Evolutionary conservation across 2,113 vertebrate species (phyloP).

Genomic region (Pipa parva): DNA sequence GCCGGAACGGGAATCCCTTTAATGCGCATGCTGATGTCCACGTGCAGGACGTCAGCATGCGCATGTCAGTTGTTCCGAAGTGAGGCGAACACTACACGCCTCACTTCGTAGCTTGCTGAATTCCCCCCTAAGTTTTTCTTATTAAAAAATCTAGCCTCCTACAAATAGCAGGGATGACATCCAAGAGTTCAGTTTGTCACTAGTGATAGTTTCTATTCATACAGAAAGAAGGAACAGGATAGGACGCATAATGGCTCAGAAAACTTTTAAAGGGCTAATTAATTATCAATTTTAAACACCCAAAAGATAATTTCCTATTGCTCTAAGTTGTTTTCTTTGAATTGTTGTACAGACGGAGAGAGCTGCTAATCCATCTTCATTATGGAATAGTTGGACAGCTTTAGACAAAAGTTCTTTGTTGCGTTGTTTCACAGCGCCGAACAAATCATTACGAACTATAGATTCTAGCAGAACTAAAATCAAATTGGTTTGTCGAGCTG

Average conservation of each 20-base stretch:
- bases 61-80: too few species aligned
- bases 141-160: too few species aligned
- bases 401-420: slow-evolving; percentile 52
- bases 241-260: not conserved
- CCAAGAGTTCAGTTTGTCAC: too few species aligned
- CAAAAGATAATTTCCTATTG: slow-evolving; percentile 46
- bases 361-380: slow-evolving; percentile 55
- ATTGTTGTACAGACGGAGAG: slow-evolving; percentile 32
- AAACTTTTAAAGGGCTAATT: slow-evolving; percentile 26
- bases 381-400: slow-evolving; percentile 55
- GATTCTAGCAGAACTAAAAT: slow-evolving; percentile 16
- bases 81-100: too few species aligned
- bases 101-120: too few species aligned
- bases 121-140: too few species aligned
- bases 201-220: slow-evolving; percentile 8
- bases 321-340: slow-evolving; percentile 39
- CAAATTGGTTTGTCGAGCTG: slow-evolving; percentile 45
- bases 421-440: slow-evolving; percentile 38
- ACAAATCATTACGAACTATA: slow-evolving; percentile 41
- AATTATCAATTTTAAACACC: slow-evolving; percentile 20
- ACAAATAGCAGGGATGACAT: too few species aligned
- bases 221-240: slow-evolving; percentile 9
- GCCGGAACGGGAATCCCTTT: too few species aligned
- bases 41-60: too few species aligned
- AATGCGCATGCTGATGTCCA: too few species aligned